Conservation (phyloP, 2,113 vertebrate species). For the Acrocephalus arundinaceus region DNA sequence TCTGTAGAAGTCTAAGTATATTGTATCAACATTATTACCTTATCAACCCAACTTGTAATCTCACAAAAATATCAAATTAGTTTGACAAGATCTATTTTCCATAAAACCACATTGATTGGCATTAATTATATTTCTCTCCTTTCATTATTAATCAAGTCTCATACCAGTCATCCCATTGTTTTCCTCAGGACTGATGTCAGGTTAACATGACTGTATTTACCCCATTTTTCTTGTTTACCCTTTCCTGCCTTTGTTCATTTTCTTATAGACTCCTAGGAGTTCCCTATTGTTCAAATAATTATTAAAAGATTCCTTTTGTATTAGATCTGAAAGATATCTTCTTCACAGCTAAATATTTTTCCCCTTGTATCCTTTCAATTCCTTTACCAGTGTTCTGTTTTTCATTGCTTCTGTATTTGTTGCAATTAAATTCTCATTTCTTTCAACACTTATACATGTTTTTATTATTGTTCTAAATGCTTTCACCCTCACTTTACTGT, state of each 20-base stretch:
- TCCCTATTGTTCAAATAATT: not conserved
- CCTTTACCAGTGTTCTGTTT: not conserved
- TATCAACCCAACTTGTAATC: constrained; percentile 51
- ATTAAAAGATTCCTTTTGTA: not conserved
- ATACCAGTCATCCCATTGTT: constrained; percentile 44
- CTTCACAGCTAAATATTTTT: not conserved
- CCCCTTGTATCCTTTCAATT: not conserved
- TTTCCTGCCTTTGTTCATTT: constrained; percentile 4
- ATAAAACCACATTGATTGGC: constrained; percentile 50
- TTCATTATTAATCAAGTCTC: constrained; percentile 35
- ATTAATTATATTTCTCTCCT: constrained; percentile 56
- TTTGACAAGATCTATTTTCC: constrained; percentile 65
- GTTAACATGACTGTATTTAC: constrained; percentile 22
- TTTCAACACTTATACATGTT: not conserved
- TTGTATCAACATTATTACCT: constrained; percentile 42
- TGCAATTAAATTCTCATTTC: not conserved
- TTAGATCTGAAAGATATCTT: not conserved
- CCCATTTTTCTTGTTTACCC: constrained; percentile 33
- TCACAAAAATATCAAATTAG: constrained; percentile 65
- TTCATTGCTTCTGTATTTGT: not conserved
- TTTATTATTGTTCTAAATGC: constrained; percentile 6
- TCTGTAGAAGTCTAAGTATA: constrained; percentile 9
- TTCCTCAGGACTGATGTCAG: constrained; percentile 34
- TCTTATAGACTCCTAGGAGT: not conserved
- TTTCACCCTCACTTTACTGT: not conserved